Evolutionary conservation across 1,140 invertebrate species (phyloP).

Genomic region (Lucilia cuprina): DNA sequence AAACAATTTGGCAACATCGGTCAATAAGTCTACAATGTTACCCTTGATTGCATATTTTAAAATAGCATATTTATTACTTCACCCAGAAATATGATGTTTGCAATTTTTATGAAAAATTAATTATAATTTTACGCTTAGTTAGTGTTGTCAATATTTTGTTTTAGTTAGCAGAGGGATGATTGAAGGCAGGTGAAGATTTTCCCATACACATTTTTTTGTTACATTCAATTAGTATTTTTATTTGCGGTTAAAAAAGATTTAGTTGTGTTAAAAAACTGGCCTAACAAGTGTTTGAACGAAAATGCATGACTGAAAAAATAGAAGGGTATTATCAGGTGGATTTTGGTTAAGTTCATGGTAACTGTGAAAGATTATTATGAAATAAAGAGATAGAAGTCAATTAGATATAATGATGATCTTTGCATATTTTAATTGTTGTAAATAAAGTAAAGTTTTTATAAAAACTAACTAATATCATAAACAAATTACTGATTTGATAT

Average conservation of each 20-base stretch:
- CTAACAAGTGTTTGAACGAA: neutral
- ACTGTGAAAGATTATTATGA: neutral
- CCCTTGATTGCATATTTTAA: neutral
- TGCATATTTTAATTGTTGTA: no score
- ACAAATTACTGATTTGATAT: no score
- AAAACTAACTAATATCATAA: no score
- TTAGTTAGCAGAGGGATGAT: neutral
- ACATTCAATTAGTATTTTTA: neutral
- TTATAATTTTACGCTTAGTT: constrained; percentile 3
- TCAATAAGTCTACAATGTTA: neutral
- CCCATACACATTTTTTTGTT: neutral
- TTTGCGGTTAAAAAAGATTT: neutral
- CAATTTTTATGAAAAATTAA: constrained; percentile 1
- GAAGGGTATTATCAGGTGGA: neutral
- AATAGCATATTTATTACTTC: neutral
- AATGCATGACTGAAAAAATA: neutral
- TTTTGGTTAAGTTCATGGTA: neutral
- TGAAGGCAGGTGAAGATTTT: neutral
- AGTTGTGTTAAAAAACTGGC: neutral
- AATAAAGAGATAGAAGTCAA: neutral
- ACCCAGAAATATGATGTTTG: neutral
- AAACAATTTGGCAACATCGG: neutral
- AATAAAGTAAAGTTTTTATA: no score
- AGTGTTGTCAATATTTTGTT: neutral
- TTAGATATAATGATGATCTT: neutral